phyloP scores from a whole-genome alignment of 2,888 invertebrate species.

The Limnephilus auricula region DNA sequence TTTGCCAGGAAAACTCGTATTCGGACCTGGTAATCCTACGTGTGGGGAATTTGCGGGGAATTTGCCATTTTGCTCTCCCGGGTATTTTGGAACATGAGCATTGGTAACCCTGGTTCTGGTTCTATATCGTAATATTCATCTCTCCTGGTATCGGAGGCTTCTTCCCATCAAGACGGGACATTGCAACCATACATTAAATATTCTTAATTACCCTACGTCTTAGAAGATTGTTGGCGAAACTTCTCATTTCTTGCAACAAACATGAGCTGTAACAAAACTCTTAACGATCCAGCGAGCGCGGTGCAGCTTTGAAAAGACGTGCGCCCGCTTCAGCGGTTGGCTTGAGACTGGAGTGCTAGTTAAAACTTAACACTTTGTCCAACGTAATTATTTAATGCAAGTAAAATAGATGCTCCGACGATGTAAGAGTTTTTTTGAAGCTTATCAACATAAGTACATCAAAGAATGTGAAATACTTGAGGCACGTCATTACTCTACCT shows the following conservation, averaged over 20 bases:
- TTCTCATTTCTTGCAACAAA: not conserved
- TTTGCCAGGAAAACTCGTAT: too few relatives aligned
- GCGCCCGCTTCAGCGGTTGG: not conserved
- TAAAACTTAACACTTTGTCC: not conserved
- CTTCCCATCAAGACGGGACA: not conserved
- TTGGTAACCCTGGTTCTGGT: not conserved
- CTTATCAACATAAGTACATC: too few relatives aligned
- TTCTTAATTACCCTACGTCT: not conserved
- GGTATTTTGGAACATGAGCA: too few relatives aligned
- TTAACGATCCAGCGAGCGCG: not conserved
- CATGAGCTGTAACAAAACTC: not conserved
- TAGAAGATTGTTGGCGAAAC: not conserved
- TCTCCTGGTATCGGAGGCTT: not conserved
- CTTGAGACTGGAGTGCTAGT: not conserved
- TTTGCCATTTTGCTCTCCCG: too few relatives aligned
- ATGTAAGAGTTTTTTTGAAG: not conserved
- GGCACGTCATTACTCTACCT: too few relatives aligned
- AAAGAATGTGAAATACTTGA: too few relatives aligned
- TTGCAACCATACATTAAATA: not conserved
- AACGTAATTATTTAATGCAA: not conserved
- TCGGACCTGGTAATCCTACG: too few relatives aligned
- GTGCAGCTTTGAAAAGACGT: not conserved
- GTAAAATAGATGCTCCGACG: not conserved
- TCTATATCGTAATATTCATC: not conserved
- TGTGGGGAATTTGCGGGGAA: too few relatives aligned